Conservation (phyloP, 1,140 invertebrate genomes). For the Drosophila lowei region DNA sequence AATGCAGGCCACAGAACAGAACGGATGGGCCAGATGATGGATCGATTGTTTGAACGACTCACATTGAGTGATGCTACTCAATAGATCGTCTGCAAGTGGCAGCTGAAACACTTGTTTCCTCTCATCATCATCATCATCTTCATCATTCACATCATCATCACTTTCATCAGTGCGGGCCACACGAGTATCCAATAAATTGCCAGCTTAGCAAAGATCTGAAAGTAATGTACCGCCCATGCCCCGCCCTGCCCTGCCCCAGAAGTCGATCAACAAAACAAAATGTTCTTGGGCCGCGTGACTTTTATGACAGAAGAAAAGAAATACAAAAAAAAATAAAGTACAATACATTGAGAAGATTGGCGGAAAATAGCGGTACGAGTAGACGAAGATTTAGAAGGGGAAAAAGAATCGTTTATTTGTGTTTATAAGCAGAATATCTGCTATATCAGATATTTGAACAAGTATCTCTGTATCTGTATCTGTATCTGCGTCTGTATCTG, state of each 20-base stretch:
- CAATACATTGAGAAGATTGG: conserved; percentile 7
- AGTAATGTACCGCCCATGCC: conserved; percentile 17
- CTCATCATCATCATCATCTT: no score
- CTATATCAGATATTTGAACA: conserved; percentile 5
- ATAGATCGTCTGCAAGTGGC: no score
- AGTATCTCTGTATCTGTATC: conserved; percentile 24
- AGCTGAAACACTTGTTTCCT: no score
- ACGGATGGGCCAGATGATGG: no score
- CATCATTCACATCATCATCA: no score
- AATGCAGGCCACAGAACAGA: no score
- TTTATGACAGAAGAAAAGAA: conserved; percentile 60
- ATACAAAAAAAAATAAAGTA: conserved; percentile 21
- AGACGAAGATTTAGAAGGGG: conserved; percentile 22
- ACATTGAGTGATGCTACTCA: no score
- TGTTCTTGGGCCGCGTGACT: conserved; percentile 57
- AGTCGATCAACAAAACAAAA: conserved; percentile 21
- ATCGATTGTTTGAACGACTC: no score
- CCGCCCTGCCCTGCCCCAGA: conserved; percentile 7
- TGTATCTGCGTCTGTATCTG: conserved; percentile 2
- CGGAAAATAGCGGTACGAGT: conserved; percentile 4
- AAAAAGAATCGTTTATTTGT: conserved; percentile 57
- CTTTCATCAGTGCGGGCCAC: no score
- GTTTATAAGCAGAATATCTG: conserved; percentile 35
- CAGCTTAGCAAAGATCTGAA: conserved; percentile 14
- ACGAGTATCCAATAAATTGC: conserved; percentile 10